These are phyloP conservation scores for Apomyelois bistriatella DNA, from an alignment of 2,888 invertebrate genomes.

Conservation along the genomic window DNA sequence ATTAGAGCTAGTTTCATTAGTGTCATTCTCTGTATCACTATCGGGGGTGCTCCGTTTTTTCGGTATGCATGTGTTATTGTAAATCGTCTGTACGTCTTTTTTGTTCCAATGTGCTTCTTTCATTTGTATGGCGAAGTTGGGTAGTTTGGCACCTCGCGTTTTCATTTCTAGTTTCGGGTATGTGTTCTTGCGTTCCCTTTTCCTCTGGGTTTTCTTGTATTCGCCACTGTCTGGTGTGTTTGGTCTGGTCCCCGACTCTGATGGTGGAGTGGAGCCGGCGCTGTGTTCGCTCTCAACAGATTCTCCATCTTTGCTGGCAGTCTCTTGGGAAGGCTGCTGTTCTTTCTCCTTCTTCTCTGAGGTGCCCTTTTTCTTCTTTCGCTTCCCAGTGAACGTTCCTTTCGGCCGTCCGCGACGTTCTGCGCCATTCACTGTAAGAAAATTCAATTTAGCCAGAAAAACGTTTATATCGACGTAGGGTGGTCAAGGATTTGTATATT, in stretches of 20 bases:
- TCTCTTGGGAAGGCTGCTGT: conserved; percentile 62
- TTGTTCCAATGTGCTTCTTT: conserved; percentile 74
- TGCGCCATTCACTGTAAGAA: conserved; percentile 60
- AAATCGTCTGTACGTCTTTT: conserved; percentile 69
- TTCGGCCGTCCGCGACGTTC: conserved; percentile 69
- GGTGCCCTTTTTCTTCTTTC: conserved; percentile 56
- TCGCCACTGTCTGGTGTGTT: conserved; percentile 59
- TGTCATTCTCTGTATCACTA: conserved; percentile 67
- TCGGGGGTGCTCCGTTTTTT: conserved; percentile 56
- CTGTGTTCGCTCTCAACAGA: conserved; percentile 68
- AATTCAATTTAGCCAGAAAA: too few species aligned
- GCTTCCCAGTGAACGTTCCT: conserved; percentile 56
- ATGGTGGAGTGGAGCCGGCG: conserved; percentile 62
- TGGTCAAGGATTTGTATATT: too few species aligned
- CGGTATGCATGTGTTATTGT: conserved; percentile 50
- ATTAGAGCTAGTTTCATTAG: conserved; percentile 62
- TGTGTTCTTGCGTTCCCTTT: conserved; percentile 43
- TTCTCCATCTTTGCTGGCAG: conserved; percentile 71
- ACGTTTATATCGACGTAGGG: too few species aligned
- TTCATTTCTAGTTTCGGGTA: conserved; percentile 71
- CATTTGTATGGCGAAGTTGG: conserved; percentile 79
- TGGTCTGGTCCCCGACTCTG: conserved; percentile 65
- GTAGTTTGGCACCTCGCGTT: conserved; percentile 82
- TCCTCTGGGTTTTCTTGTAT: conserved; percentile 40
- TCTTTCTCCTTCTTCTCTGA: conserved; percentile 66